phyloP scores from a whole-genome alignment of 2,797 vertebrate genomes.

The Danio tinwini region DNA sequence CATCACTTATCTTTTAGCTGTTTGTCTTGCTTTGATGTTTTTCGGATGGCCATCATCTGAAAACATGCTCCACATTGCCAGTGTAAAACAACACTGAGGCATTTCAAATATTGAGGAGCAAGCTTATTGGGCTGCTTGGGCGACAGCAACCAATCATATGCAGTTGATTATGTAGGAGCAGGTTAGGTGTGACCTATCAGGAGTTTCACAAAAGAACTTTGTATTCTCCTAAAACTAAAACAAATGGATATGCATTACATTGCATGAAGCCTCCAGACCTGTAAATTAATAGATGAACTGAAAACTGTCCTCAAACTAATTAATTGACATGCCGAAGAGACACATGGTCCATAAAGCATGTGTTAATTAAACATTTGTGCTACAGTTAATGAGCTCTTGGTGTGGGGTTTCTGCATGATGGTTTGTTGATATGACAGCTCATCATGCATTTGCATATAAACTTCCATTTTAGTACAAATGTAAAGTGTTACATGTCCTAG shows the following conservation, averaged over 20 bases:
- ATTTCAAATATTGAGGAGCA: too few relatives aligned
- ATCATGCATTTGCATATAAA: not conserved
- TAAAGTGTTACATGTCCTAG: not conserved
- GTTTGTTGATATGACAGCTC: conserved; percentile 9
- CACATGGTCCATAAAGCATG: conserved; percentile 2
- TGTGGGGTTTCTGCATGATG: not conserved
- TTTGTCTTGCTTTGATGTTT: too few relatives aligned
- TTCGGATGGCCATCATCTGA: too few relatives aligned
- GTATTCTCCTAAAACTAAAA: too few relatives aligned
- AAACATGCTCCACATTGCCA: too few relatives aligned
- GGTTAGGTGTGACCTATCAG: too few relatives aligned
- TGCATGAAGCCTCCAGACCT: not conserved
- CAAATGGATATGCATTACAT: not conserved
- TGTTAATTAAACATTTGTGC: conserved; percentile 30
- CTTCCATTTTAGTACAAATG: not conserved
- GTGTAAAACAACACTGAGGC: too few relatives aligned
- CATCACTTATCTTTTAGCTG: too few relatives aligned
- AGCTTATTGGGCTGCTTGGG: too few relatives aligned
- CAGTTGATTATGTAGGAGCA: too few relatives aligned
- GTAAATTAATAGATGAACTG: not conserved
- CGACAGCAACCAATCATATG: too few relatives aligned
- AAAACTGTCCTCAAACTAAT: conserved; percentile 20
- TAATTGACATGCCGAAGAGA: not conserved
- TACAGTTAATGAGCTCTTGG: not conserved
- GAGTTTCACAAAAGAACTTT: too few relatives aligned